Evolutionary conservation across 2,797 vertebrate species (phyloP), one percentile per base, ranked within the genome.

Genomic region (Enteromius viviparus): DNA sequence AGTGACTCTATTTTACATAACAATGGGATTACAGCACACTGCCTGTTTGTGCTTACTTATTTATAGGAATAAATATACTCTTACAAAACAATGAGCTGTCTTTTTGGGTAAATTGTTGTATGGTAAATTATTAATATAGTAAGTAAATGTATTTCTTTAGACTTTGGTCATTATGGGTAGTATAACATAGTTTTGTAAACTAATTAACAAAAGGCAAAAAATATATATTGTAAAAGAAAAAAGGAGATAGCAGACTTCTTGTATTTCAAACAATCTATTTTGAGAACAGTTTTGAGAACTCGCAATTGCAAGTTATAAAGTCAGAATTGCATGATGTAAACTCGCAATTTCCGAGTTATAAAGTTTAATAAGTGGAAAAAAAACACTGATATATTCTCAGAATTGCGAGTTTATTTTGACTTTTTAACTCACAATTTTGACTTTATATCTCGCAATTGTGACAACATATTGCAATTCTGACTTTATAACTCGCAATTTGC

Each of bases 1-100:
- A 88, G 82, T 77, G 93, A 93, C 92, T 94, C 89, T 47, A 53
- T 80, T 85, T 91, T 85, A 92, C 87, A 47, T 37, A 89, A 88
- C 84, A 90, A 89, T 89, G 58, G 65, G 74, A 89, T 92, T 90
- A 93, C 55, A 72, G 62, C 45, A 81, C 85, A 89, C 86, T 21
- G 51, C 32, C 80, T 90, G 80, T 81, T 40, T 79, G 80, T 51
- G 76, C 85, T 76, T 72, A 32, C 85, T 76, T 72, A 32, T 2
- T 62, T 86, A 82, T 42, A 68, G 64, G n/a, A 45, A 71, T 66
- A 72, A 58, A 82, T 49, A 72, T 3, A 17, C 14, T 64, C 26
- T 7, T 64, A 32, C 29, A 32, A 32, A 64, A 29, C 60, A 62
- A 29, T 29, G 14, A 64, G 60, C 26, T 7, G 29, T 62, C 58